A percentile compares a stretch with the other conserved stretches of the same genome.
Conservation (phyloP, 2,888 invertebrate genomes). For the Diadegma fenestrale region DNA sequence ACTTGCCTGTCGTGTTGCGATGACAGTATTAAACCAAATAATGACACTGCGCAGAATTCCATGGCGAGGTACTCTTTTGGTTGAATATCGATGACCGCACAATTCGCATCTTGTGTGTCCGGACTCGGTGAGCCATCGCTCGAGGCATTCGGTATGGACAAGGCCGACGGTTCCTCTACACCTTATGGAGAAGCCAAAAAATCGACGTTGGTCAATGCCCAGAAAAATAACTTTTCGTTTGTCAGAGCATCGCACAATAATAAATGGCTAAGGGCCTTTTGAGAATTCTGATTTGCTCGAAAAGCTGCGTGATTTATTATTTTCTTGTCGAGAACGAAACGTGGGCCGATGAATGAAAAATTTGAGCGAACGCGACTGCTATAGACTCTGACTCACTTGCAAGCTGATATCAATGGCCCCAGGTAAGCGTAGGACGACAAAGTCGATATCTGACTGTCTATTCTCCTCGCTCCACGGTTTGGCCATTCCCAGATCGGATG, state of each 20-base stretch:
- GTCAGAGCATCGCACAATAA: neutral
- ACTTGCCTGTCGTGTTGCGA: conserved; percentile 81
- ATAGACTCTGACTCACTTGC: conserved; percentile 77
- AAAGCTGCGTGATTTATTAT: neutral
- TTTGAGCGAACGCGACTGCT: neutral
- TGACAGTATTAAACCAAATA: conserved; percentile 81
- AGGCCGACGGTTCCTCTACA: conserved; percentile 86
- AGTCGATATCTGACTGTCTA: conserved; percentile 74
- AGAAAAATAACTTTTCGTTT: conserved; percentile 1
- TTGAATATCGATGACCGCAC: conserved; percentile 86
- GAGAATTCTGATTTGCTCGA: neutral
- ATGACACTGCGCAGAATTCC: conserved; percentile 77
- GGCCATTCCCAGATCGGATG: conserved; percentile 73
- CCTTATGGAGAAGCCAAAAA: conserved; percentile 69
- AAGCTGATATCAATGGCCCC: conserved; percentile 81
- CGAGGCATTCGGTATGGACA: conserved; percentile 86
- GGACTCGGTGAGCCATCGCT: conserved; percentile 87
- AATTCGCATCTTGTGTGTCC: conserved; percentile 86
- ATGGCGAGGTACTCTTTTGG: conserved; percentile 81
- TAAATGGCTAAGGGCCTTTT: neutral
- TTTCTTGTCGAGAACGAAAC: neutral
- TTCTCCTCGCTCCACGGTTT: conserved; percentile 66
- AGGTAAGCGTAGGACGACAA: conserved; percentile 77
- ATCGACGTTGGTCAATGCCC: conserved; percentile 5
- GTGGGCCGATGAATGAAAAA: neutral